Conservation (phyloP, 2,113 vertebrate genomes). For the Reinhardtius hippoglossoides region DNA sequence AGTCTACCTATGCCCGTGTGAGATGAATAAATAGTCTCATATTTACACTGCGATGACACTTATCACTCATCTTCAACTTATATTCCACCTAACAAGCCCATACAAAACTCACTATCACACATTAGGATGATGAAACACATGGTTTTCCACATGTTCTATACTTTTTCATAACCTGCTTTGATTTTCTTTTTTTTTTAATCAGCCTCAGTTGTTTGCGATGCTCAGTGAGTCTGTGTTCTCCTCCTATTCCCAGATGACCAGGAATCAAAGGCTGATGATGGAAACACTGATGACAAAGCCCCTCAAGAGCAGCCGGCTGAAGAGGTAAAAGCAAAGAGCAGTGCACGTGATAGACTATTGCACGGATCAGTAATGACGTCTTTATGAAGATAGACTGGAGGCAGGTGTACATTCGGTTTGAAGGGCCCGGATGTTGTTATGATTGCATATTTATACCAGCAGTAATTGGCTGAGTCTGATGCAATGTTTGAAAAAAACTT, state of each 20-base stretch:
- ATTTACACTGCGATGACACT: constrained; percentile 12
- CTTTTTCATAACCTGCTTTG: not conserved
- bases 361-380: not conserved
- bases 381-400: not conserved
- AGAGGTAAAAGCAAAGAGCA: constrained; percentile 63
- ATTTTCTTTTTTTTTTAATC: not conserved
- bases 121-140: constrained; percentile 13
- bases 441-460: not conserved
- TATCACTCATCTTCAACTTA: not conserved
- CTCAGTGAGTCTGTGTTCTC: not conserved
- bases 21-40: not conserved
- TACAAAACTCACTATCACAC: constrained; percentile 21
- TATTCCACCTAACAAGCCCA: constrained; percentile 1
- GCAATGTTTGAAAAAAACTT: too few relatives aligned
- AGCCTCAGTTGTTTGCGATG: not conserved
- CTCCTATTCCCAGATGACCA: constrained; percentile 80
- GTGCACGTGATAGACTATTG: not conserved
- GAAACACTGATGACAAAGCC: constrained; percentile 70
- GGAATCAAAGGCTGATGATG: constrained; percentile 82
- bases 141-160: not conserved
- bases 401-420: not conserved
- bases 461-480: not conserved
- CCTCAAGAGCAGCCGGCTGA: constrained; percentile 41
- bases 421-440: not conserved
- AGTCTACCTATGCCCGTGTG: not conserved